Conservation (phyloP, 1,140 invertebrate genomes). For the Meloidogyne chitwoodi region DNA sequence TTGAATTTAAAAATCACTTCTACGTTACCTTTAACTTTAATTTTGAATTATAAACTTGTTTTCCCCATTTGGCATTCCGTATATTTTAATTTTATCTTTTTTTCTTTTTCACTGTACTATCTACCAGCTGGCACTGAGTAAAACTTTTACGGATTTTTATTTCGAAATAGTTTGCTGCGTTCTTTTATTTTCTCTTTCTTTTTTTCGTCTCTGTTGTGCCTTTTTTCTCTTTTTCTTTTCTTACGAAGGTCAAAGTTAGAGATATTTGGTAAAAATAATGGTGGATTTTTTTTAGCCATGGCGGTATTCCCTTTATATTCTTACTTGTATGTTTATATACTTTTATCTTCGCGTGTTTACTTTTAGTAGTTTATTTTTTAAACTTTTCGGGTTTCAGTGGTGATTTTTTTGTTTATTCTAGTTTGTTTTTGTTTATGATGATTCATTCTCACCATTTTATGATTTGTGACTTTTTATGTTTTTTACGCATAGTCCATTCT, state of each 20-base stretch:
- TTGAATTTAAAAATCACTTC: too few relatives aligned
- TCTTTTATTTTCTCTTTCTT: not conserved
- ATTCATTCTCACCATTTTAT: not conserved
- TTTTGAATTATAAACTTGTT: too few relatives aligned
- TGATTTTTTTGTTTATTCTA: too few relatives aligned
- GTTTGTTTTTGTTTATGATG: not conserved
- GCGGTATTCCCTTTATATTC: too few relatives aligned
- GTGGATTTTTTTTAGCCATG: too few relatives aligned
- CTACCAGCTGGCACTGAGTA: not conserved
- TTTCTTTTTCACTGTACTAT: not conserved
- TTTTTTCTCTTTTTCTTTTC: not conserved
- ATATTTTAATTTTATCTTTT: not conserved
- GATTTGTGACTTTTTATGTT: not conserved
- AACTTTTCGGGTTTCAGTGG: too few relatives aligned
- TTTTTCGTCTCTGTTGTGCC: not conserved
- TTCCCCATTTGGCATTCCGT: not conserved
- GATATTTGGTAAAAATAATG: too few relatives aligned
- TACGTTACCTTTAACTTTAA: too few relatives aligned
- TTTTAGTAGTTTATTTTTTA: too few relatives aligned
- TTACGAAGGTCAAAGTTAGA: not conserved
- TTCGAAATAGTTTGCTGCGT: not conserved
- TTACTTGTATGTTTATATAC: too few relatives aligned
- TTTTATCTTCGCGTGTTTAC: too few relatives aligned
- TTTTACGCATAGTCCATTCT: not conserved
- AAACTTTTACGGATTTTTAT: not conserved